Conservation (phyloP, 2,113 vertebrate genomes). For the Antennarius striatus region DNA sequence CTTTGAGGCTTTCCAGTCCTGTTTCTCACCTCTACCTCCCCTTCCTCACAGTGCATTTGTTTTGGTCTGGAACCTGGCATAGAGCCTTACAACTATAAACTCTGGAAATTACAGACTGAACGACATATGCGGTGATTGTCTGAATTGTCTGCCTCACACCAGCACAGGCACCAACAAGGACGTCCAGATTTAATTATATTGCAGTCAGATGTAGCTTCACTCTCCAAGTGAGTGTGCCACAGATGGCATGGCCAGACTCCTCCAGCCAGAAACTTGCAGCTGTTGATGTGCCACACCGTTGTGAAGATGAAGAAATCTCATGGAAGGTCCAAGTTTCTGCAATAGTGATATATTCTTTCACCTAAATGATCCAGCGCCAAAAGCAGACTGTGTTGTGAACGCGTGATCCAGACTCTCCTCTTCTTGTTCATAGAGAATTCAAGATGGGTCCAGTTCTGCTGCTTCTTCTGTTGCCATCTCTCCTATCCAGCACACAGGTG, state of each 20-base stretch:
- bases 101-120: too few species aligned
- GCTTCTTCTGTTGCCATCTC: conserved; percentile 56
- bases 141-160: not conserved
- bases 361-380: not conserved
- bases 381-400: conserved; percentile 3
- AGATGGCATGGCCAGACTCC: not conserved
- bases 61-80: too few species aligned
- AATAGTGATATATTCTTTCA: conserved; percentile 23
- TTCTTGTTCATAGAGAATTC: conserved; percentile 9
- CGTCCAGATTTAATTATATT: not conserved
- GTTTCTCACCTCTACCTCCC: not conserved
- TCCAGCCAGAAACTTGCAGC: conserved; percentile 23
- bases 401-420: not conserved
- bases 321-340: not conserved
- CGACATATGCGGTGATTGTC: conserved; percentile 15
- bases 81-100: too few species aligned
- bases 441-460: conserved; percentile 60
- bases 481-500: conserved; percentile 58
- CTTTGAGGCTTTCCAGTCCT: conserved; percentile 26
- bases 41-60: not conserved
- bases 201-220: conserved; percentile 42
- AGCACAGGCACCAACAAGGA: not conserved
- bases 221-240: conserved; percentile 14
- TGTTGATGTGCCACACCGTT: conserved; percentile 27
- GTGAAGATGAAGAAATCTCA: conserved; percentile 14